Conservation (phyloP, 2,888 invertebrate genomes). For the Eupithecia subfuscata region DNA sequence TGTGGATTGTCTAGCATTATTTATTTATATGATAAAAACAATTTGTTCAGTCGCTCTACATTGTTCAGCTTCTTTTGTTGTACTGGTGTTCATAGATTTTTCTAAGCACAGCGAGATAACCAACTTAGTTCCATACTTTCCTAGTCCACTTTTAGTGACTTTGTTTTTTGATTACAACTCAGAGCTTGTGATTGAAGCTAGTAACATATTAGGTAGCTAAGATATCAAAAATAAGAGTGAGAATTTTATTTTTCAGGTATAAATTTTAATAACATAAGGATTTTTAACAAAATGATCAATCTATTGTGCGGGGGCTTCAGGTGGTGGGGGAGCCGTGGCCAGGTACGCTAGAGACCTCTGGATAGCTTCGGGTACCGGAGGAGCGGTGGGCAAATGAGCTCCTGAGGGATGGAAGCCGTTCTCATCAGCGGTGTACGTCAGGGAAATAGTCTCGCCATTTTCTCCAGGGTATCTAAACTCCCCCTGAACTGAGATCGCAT, state of each 20-base stretch:
- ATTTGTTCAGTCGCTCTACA: too few species aligned
- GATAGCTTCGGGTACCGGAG: slow-evolving; percentile 89
- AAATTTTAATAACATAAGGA: slow-evolving; percentile 49
- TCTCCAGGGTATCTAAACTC: slow-evolving; percentile 87
- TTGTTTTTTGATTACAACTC: background rate
- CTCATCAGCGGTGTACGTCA: slow-evolving; percentile 88
- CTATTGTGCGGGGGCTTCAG: slow-evolving; percentile 54
- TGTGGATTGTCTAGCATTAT: too few species aligned
- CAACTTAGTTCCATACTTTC: background rate
- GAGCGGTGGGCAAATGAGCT: slow-evolving; percentile 86
- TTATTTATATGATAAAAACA: too few species aligned
- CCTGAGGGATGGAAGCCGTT: slow-evolving; percentile 88
- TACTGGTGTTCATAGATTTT: background rate
- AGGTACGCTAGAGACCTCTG: slow-evolving; percentile 87
- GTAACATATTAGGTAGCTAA: background rate
- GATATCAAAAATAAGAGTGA: background rate
- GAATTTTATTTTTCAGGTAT: background rate
- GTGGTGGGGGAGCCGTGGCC: slow-evolving; percentile 85
- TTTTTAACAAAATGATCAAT: slow-evolving; percentile 53
- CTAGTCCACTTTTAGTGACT: background rate
- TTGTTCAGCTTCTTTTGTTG: too few species aligned
- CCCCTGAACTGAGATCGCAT: slow-evolving; percentile 85
- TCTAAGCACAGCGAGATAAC: background rate
- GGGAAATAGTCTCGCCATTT: slow-evolving; percentile 84
- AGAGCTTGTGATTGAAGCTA: too few species aligned